Evolutionary conservation across 2,113 vertebrate species (phyloP).

Genomic region (Atlantisia rogersi): DNA sequence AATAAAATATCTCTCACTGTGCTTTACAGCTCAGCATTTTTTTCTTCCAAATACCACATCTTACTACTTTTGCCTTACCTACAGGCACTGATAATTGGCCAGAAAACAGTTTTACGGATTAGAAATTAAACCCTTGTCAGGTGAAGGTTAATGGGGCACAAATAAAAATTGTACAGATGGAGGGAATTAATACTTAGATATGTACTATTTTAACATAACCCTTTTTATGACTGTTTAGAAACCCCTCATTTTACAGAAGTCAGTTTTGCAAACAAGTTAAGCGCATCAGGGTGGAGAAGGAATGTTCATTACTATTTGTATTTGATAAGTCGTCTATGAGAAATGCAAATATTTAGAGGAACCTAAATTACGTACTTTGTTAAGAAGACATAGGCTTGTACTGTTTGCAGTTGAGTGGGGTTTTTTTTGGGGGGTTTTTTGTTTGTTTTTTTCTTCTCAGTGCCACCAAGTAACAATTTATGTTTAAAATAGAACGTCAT

Average conservation of each 20-base stretch:
- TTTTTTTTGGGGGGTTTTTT: background rate
- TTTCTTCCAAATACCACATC: background rate
- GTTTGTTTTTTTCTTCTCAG: background rate
- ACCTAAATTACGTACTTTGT: background rate
- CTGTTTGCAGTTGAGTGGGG: background rate
- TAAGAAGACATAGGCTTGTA: background rate
- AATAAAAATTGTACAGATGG: background rate
- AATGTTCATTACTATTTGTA: background rate
- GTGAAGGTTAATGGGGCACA: background rate
- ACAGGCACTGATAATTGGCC: background rate
- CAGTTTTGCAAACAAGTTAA: background rate
- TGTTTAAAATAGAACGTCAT: background rate
- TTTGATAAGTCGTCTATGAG: background rate
- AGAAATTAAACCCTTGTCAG: background rate
- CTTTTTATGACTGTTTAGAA: background rate
- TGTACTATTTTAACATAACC: background rate
- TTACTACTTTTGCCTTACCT: background rate
- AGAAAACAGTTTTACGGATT: background rate
- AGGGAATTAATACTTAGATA: background rate
- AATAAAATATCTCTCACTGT: background rate
- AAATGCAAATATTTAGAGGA: constrained; percentile 15
- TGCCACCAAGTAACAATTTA: background rate
- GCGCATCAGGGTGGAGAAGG: background rate
- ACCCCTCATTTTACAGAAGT: background rate
- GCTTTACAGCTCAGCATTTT: background rate